phyloP scores from a whole-genome alignment of 2,797 vertebrate genomes.

The Betta splendens region DNA sequence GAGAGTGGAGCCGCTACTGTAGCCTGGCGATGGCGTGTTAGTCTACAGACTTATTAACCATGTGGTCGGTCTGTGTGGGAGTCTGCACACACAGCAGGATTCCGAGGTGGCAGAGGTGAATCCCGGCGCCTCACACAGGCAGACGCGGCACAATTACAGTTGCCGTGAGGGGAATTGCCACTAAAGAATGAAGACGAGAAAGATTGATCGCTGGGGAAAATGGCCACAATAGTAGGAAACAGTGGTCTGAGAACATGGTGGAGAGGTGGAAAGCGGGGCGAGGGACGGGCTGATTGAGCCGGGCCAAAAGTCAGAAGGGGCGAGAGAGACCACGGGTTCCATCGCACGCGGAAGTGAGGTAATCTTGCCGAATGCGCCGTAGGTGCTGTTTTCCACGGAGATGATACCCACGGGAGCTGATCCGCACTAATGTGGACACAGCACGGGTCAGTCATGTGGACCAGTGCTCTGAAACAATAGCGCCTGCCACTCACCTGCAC shows the following conservation, averaged over 20 bases:
- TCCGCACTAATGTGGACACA: constrained; percentile 70
- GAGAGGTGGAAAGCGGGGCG: constrained; percentile 36
- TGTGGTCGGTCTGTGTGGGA: constrained; percentile 37
- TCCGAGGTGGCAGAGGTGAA: constrained; percentile 35
- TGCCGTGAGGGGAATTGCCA: constrained; percentile 21
- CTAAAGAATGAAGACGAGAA: constrained; percentile 29
- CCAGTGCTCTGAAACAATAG: constrained; percentile 68
- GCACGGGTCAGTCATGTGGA: constrained; percentile 73
- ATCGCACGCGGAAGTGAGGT: constrained; percentile 55
- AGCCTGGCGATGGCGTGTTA: constrained; percentile 69
- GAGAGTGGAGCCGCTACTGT: constrained; percentile 63
- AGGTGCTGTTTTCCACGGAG: constrained; percentile 53
- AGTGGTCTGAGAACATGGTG: constrained; percentile 23
- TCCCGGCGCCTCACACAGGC: constrained; percentile 24
- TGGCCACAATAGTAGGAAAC: no score
- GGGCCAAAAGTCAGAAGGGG: constrained; percentile 48
- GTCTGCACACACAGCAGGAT: constrained; percentile 42
- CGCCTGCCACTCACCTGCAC: constrained; percentile 41
- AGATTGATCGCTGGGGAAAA: constrained; percentile 10
- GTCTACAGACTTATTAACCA: constrained; percentile 74
- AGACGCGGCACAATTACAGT: constrained; percentile 41
- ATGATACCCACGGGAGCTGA: constrained; percentile 63
- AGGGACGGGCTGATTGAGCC: constrained; percentile 55
- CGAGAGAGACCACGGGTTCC: constrained; percentile 36
- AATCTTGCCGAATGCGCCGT: constrained; percentile 51